Percentiles rank a stretch among this genome's conserved stretches.
Evolutionary conservation across 2,113 vertebrate genomes (phyloP).

Genomic region (Trachemys scripta): DNA sequence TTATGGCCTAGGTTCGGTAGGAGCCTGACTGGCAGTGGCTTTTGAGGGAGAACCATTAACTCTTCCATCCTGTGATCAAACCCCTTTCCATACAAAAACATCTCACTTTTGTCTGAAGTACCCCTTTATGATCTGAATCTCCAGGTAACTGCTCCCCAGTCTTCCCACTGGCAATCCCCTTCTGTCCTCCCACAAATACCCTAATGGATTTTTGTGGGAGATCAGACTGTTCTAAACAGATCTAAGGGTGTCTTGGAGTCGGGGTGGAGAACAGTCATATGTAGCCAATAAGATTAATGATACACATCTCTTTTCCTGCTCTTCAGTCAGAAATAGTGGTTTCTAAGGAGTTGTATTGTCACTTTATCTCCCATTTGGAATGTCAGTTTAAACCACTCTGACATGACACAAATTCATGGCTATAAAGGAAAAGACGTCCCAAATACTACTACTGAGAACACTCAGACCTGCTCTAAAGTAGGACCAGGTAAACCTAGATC

Average conservation of each 20-base stretch:
- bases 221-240: no score
- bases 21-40: accelerated
- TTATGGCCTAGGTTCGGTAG: no score
- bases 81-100: neutral
- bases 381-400: neutral
- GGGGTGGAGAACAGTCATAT: neutral
- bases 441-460: neutral
- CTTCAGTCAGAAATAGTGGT: neutral
- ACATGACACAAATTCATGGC: neutral
- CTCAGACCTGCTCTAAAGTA: neutral
- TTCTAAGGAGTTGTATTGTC: neutral
- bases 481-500: neutral
- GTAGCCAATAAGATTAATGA: neutral
- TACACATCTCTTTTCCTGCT: neutral
- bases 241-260: neutral
- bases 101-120: neutral
- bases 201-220: no score
- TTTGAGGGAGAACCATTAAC: neutral
- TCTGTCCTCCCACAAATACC: neutral
- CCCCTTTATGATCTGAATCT: neutral
- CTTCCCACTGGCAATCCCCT: neutral
- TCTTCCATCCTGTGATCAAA: neutral
- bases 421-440: neutral
- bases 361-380: neutral
- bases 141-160: neutral